Conservation (phyloP, 2,797 vertebrate species). For the Passerculus sandwichensis region DNA sequence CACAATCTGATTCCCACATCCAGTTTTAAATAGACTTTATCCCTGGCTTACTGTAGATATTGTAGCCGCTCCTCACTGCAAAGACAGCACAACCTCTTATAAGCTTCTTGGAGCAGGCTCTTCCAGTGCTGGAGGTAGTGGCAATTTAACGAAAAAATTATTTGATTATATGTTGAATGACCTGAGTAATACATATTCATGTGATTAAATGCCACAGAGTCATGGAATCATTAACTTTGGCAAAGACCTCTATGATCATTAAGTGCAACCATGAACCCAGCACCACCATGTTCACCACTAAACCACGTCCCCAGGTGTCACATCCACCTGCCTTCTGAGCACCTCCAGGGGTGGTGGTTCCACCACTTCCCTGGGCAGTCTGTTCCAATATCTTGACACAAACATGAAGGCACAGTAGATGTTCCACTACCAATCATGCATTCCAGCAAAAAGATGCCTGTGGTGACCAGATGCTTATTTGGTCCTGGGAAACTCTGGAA, state of each 20-base stretch:
- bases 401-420: background rate
- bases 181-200: background rate
- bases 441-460: background rate
- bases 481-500: background rate
- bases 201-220: background rate
- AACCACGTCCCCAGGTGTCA: background rate
- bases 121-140: background rate
- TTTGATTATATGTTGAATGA: background rate
- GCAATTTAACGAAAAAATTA: background rate
- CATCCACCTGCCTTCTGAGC: background rate
- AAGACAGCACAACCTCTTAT: background rate
- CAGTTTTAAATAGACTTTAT: background rate
- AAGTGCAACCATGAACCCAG: background rate
- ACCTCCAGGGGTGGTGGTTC: background rate
- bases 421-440: background rate
- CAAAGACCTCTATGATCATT: background rate
- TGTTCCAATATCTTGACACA: background rate
- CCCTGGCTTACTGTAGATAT: background rate
- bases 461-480: background rate
- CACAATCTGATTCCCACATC: background rate
- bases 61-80: background rate
- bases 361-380: background rate
- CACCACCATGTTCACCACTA: background rate
- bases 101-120: background rate
- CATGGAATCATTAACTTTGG: background rate